Evolutionary conservation across 2,797 vertebrate genomes (phyloP).

Genomic region (Manis pentadactyla): DNA sequence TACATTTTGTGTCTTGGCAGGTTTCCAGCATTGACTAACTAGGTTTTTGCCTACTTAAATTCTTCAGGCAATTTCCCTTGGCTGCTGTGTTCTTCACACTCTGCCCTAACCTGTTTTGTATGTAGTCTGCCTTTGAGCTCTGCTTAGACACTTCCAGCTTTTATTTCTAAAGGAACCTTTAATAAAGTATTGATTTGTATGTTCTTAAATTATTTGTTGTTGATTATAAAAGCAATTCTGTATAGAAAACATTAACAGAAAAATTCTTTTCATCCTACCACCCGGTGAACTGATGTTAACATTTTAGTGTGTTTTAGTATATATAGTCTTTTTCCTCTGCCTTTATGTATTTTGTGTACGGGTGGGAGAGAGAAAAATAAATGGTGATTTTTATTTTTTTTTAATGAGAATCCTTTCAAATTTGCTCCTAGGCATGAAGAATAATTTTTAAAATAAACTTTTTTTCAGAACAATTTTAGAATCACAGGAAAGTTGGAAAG

Average conservation of each 20-base stretch:
- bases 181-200: slow-evolving; percentile 46
- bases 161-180: slow-evolving; percentile 49
- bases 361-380: not conserved
- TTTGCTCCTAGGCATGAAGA: slow-evolving; percentile 5
- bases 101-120: slow-evolving; percentile 44
- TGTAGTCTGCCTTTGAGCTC: slow-evolving; percentile 20
- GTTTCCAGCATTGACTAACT: slow-evolving; percentile 44
- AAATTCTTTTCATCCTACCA: not conserved
- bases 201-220: slow-evolving; percentile 39
- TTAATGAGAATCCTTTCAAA: not conserved
- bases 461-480: slow-evolving; percentile 40
- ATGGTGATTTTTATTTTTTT: not conserved
- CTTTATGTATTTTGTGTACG: not conserved
- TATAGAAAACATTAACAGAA: slow-evolving; percentile 29
- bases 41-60: slow-evolving; percentile 47
- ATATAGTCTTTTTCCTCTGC: not conserved
- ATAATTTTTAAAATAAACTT: slow-evolving; percentile 34
- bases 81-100: not conserved
- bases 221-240: slow-evolving; percentile 49
- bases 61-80: slow-evolving; percentile 43
- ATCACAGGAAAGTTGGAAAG: slow-evolving; percentile 9
- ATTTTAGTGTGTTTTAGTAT: slow-evolving; percentile 33
- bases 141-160: slow-evolving; percentile 37
- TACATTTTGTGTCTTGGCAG: slow-evolving; percentile 30
- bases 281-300: not conserved